Evolutionary conservation across 2,797 vertebrate species (phyloP), one percentile per base, ranked within the genome.

Genomic region (Columba guinea): DNA sequence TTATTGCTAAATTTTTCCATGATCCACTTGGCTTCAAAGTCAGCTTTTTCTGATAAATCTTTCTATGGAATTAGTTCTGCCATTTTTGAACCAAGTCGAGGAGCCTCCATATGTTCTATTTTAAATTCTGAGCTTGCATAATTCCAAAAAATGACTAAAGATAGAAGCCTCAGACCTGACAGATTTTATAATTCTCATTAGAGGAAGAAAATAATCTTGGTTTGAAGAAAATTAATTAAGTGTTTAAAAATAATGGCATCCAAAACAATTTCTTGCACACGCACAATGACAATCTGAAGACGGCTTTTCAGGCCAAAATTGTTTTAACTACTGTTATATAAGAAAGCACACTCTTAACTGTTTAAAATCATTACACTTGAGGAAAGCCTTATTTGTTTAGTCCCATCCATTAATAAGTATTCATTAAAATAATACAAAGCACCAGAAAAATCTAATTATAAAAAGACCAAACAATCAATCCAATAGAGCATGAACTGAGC

Each of bases 361-460:
- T 87, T 94, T 87, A 65, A 92, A 78, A 80, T 84, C 3, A 5
- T 90, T 78, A 51, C 62, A 89, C 75, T 95, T 37, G 92, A 78
- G 75, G 65, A 87, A 77, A 97, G 59, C 41, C 63, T 85, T 87
- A 67, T 94, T 92, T 93, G 79, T 91, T 93, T 95, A 87, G 58
- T 17, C 59, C 44, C 59, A 91, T 92, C 67, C 71, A 95, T 93
- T 96, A 94, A 92, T 96, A 93, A 94, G 71, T 67, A 85, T 81
- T 97, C 89, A 96, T 97, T 97, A 97, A 96, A 96, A 96, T 94
- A 96, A 93, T 90, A 94, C 84, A 93, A 96, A 96, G 90, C 86
- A 90, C 77, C 85, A 96, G 91, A 85, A 96, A 96, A 93, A 82
- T 93, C 85, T 81, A 93, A 96, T 96, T 96, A 91, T 64, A 51